Base-by-base conservation (phyloP, 1,140 invertebrate genomes). In the Latrodectus geometricus region DNA sequence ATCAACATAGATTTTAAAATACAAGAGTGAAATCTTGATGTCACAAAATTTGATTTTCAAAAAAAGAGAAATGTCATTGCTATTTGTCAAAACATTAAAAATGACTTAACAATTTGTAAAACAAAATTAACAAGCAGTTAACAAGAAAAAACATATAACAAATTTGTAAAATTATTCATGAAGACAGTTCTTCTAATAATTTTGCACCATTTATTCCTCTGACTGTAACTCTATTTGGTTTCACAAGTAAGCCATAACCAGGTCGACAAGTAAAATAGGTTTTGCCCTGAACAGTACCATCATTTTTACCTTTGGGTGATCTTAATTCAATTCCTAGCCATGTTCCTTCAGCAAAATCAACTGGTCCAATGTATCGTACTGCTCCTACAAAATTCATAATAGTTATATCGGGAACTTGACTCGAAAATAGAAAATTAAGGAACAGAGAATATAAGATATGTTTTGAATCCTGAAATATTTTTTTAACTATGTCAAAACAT, bases 251-350 rank as follows among this genome's bases (percentile, higher is more conserved):
- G 50, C 92, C 93, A 89, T 92, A 91, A 77, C 91, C 89, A n/a
- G 91, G 89, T 81, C 90, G 90, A 88, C 92, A 93, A 4, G 88
- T 90, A 89, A 93, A 93, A 89, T 93, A 93, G 20, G 91, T 89
- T 72, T 90, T 90, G 8, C 91, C 92, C 50, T 91, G 90, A 9
- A 93, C 92, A 35, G 88, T 90, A 3, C 93, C 93, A 88, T 93
- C 92, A 88, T 93, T 92, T 85, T 91, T 92, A 14, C 93, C 93
- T 85, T 91, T 91, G 8, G 91, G 89, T 68, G 90, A 90, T 52
- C 92, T 86, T 61, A 93, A 89, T 89, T 93, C 93, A 9, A 93
- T 90, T 49, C 93, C 93, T 9, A 93, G 89, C 92, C 93, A 93
- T 5, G 91, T 89, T 8, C 93, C 93, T 50, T 92, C 91, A 50